phyloP scores from a whole-genome alignment of 1,140 invertebrate species.

The Bombus consobrinus region DNA sequence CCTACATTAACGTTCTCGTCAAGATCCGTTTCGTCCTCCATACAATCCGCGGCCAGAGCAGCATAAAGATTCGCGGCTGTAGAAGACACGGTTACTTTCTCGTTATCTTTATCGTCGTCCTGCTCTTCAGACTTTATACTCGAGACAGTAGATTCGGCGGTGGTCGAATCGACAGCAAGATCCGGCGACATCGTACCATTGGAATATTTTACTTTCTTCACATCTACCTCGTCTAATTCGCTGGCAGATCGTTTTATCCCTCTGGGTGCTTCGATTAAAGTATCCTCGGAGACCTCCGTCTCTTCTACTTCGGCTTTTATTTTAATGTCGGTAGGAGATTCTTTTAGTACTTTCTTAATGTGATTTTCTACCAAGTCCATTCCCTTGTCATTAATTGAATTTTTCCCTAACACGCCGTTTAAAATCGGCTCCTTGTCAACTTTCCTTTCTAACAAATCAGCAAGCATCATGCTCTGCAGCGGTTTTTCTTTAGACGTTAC shows the following conservation, averaged over 20 bases:
- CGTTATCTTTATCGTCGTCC: conserved; percentile 81
- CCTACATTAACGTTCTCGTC: conserved; percentile 79
- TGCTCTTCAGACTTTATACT: conserved; percentile 81
- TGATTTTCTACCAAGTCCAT: conserved; percentile 86
- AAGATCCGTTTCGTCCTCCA: conserved; percentile 87
- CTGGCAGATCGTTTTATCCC: conserved; percentile 80
- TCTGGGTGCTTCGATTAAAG: conserved; percentile 76
- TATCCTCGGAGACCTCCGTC: conserved; percentile 76
- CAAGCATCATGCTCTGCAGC: conserved; percentile 85
- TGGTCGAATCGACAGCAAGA: conserved; percentile 77
- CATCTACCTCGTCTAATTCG: conserved; percentile 78
- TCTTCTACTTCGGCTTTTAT: conserved; percentile 68
- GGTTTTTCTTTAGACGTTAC: conserved; percentile 79
- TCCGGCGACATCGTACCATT: conserved; percentile 82
- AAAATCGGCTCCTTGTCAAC: conserved; percentile 85
- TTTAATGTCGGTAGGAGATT: conserved; percentile 76
- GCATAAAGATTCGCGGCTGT: conserved; percentile 89
- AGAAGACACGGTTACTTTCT: conserved; percentile 85
- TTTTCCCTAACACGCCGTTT: conserved; percentile 85
- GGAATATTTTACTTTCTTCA: conserved; percentile 83
- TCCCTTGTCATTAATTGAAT: conserved; percentile 85
- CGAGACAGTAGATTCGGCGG: conserved; percentile 78
- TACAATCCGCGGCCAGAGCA: conserved; percentile 87
- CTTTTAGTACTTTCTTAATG: conserved; percentile 84
- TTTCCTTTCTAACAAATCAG: conserved; percentile 87